Conservation (phyloP, 37 sponge, comb jelly and placozoan species). For the Oopsacas minuta region DNA sequence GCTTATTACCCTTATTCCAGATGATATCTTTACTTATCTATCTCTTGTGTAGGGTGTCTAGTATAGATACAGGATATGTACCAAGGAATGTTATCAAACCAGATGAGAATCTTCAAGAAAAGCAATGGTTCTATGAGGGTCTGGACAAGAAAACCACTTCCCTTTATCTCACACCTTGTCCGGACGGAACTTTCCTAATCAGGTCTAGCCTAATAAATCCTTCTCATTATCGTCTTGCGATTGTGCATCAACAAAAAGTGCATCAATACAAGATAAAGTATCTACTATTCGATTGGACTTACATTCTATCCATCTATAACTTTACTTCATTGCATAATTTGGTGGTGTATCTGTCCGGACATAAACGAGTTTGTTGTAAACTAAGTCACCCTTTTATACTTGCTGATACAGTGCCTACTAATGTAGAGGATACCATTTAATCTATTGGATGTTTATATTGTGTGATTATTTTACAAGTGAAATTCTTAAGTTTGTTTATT, state of each 20-base stretch:
- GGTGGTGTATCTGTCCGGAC: background rate
- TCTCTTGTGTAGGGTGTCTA: background rate
- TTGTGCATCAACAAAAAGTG: background rate
- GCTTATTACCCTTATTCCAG: no score
- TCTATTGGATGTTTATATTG: no score
- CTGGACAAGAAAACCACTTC: background rate
- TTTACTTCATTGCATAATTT: background rate
- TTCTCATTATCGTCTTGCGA: background rate
- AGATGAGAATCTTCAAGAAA: background rate
- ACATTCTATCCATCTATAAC: background rate
- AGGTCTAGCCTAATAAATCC: background rate
- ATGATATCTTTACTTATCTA: no score
- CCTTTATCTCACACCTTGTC: background rate
- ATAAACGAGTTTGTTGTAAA: background rate
- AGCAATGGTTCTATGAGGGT: background rate
- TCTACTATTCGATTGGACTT: background rate
- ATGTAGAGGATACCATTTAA: no score
- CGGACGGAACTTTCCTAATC: background rate
- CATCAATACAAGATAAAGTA: constrained; percentile 6
- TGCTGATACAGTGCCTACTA: no score
- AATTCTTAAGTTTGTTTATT: no score
- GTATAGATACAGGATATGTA: background rate
- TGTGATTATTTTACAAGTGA: no score
- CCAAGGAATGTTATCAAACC: constrained; percentile 12
- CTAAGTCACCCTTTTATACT: background rate